These are phyloP conservation scores for Diplazon laetatorius DNA, from an alignment of 2,888 invertebrate genomes.

Conservation along the genomic window DNA sequence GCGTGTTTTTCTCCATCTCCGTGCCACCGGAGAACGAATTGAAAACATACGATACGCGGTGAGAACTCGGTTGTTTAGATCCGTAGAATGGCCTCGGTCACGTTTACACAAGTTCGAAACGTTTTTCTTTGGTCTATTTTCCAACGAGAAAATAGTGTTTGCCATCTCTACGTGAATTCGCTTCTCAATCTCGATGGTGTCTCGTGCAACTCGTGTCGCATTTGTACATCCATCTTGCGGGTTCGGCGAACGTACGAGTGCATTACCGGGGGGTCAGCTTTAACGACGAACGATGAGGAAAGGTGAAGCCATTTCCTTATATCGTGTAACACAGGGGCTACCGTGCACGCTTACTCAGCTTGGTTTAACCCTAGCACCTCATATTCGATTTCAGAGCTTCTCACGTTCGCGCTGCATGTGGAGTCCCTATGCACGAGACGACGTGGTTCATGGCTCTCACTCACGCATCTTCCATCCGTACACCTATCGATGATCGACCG, in stretches of 20 bases:
- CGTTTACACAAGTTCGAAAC: not conserved
- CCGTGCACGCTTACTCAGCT: slow-evolving; percentile 73
- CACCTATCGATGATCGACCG: slow-evolving; percentile 32
- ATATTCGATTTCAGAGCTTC: slow-evolving; percentile 77
- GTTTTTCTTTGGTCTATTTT: not conserved
- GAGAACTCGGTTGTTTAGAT: slow-evolving; percentile 6
- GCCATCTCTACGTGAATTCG: not conserved
- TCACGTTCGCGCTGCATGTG: slow-evolving; percentile 33
- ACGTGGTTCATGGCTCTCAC: slow-evolving; percentile 14
- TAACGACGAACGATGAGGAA: slow-evolving; percentile 69
- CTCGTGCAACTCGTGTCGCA: slow-evolving; percentile 2
- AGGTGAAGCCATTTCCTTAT: slow-evolving; percentile 74
- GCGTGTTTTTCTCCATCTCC: not conserved
- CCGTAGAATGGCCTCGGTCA: not conserved
- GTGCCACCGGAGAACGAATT: not conserved
- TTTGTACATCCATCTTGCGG: slow-evolving; percentile 11
- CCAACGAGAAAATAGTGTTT: not conserved
- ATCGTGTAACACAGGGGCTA: slow-evolving; percentile 66
- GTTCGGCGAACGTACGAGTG: slow-evolving; percentile 30
- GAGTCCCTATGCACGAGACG: slow-evolving; percentile 28
- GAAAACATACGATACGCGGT: not conserved
- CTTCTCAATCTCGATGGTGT: not conserved
- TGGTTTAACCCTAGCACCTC: slow-evolving; percentile 75
- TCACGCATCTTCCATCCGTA: slow-evolving; percentile 34
- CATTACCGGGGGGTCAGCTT: slow-evolving; percentile 69